A percentile compares a stretch with the other conserved stretches of the same genome.
These are phyloP conservation scores for Polyommatus iphigenia DNA, from an alignment of 2,888 invertebrate genomes.

Conservation along the genomic window DNA sequence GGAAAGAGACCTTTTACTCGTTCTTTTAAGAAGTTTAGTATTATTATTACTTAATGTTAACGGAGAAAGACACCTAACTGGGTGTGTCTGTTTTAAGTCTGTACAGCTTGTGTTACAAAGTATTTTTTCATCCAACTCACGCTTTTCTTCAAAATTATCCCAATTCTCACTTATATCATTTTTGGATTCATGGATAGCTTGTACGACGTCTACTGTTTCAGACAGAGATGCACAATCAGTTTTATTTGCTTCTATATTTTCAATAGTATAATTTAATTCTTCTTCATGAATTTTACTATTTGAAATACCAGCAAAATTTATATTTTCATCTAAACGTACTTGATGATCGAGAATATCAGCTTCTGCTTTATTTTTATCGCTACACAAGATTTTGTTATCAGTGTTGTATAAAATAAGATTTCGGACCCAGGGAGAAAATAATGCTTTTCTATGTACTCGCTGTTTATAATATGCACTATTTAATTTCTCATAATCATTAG, in stretches of 20 bases:
- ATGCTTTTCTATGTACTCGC: conserved; percentile 49
- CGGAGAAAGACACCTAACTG: not conserved
- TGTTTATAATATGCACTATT: not conserved
- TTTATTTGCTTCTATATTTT: conserved; percentile 13
- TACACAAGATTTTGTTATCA: conserved; percentile 1
- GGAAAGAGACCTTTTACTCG: conserved; percentile 66
- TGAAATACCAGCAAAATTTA: not conserved
- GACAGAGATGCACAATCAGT: not conserved
- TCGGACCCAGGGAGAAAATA: conserved; percentile 63
- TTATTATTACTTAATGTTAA: not conserved
- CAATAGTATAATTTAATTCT: conserved; percentile 27
- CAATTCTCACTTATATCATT: not conserved
- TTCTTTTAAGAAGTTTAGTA: conserved; percentile 37
- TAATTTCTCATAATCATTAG: not conserved
- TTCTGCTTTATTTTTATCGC: not conserved
- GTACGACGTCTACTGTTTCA: not conserved
- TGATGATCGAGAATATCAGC: not conserved
- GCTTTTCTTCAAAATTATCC: not conserved
- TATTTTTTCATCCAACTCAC: not conserved
- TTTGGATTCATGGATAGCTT: not conserved
- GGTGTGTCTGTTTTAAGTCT: not conserved
- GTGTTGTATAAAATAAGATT: conserved; percentile 53
- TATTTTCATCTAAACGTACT: not conserved
- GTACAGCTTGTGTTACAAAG: not conserved
- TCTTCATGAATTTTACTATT: not conserved